A percentile compares a stretch with the other conserved stretches of the same genome.
These are phyloP conservation scores for Monarcha castaneiventris DNA, from an alignment of 2,113 vertebrate genomes.

Conservation along the genomic window DNA sequence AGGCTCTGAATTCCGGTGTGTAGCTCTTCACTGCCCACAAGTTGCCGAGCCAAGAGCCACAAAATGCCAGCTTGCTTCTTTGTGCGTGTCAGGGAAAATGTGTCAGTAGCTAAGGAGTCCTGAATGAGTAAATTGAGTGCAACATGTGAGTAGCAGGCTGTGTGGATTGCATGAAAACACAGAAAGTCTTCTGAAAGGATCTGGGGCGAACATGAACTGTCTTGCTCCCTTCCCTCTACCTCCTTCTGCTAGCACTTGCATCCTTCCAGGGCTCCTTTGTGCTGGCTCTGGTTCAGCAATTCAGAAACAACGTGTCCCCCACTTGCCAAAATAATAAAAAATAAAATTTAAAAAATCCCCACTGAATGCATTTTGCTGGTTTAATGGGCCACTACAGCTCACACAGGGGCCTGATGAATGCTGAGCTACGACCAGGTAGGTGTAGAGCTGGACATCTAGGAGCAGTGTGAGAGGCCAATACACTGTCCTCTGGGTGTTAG, in stretches of 20 bases:
- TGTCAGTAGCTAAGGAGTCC: background rate
- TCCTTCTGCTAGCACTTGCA: background rate
- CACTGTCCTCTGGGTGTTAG: background rate
- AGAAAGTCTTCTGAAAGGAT: background rate
- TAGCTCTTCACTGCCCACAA: background rate
- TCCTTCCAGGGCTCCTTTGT: background rate
- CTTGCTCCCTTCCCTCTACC: background rate
- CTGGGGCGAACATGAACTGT: background rate
- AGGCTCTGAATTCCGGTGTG: background rate
- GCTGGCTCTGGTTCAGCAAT: background rate
- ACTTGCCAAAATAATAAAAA: background rate
- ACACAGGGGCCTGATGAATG: background rate
- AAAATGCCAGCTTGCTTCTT: background rate
- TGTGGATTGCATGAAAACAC: background rate
- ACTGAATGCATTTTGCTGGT: background rate
- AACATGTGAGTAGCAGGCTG: rapidly evolving
- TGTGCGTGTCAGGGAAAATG: rapidly evolving
- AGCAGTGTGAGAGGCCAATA: background rate
- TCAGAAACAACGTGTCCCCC: background rate
- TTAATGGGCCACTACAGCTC: background rate
- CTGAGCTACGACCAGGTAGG: background rate
- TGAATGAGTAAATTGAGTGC: background rate
- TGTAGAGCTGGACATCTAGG: background rate
- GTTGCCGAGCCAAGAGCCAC: background rate
- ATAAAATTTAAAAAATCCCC: background rate